Percentiles rank a stretch among this genome's conserved stretches.
phyloP scores from a whole-genome alignment of 2,888 invertebrate species.

The Oxystoma pomonae region DNA sequence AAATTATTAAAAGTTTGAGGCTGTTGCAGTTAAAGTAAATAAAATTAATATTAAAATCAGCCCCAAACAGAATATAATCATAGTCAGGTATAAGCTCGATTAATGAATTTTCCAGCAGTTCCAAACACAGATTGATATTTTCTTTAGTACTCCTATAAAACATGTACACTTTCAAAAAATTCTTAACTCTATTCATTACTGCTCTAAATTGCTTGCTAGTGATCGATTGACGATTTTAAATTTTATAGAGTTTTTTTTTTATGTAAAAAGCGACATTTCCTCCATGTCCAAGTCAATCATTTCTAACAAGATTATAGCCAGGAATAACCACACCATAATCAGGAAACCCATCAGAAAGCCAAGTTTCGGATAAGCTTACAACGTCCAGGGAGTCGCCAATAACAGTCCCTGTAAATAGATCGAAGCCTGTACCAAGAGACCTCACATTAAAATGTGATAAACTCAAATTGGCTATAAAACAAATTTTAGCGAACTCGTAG shows the following conservation, averaged over 20 bases:
- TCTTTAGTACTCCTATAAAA: constrained; percentile 1
- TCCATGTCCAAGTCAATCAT: background rate
- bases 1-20: background rate
- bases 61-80: constrained; percentile 1
- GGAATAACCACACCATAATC: background rate
- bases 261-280: background rate
- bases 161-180: background rate
- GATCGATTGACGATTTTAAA: background rate
- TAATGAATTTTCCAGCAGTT: background rate
- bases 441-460: background rate
- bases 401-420: background rate
- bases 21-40: background rate
- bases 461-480: too few relatives aligned
- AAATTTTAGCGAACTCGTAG: too few relatives aligned
- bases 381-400: background rate
- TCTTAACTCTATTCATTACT: background rate
- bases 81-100: constrained; percentile 1
- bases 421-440: background rate
- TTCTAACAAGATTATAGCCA: background rate
- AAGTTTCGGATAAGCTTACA: background rate
- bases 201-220: background rate
- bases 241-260: background rate
- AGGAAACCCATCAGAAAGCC: background rate
- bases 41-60: background rate
- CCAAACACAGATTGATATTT: background rate